Evolutionary conservation across 2,113 vertebrate genomes (phyloP).

Genomic region (Hydrolagus affinis): DNA sequence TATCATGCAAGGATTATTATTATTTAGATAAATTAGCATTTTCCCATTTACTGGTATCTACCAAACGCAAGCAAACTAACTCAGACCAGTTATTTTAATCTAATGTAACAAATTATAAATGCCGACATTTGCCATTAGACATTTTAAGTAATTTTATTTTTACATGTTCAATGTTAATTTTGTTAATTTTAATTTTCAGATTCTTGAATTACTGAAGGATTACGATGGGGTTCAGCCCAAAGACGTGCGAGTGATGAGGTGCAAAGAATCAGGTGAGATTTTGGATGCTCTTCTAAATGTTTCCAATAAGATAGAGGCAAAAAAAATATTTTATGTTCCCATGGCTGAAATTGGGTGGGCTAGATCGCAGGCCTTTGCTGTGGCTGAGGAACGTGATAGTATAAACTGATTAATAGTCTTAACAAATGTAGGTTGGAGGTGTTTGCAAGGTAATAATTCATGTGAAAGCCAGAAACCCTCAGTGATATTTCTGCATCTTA

Average conservation of each 20-base stretch:
- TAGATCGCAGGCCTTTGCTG: not conserved
- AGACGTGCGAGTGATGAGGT: conserved; percentile 23
- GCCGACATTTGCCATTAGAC: not conserved
- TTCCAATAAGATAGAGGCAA: not conserved
- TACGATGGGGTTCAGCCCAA: conserved; percentile 24
- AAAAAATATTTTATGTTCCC: not conserved
- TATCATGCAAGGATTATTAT: too few relatives aligned
- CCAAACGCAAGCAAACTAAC: not conserved
- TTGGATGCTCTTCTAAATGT: not conserved
- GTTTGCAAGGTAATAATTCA: not conserved
- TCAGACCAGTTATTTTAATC: not conserved
- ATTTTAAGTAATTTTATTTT: too few relatives aligned
- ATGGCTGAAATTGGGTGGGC: not conserved
- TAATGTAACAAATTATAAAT: not conserved
- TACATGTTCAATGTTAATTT: too few relatives aligned
- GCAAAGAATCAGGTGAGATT: conserved; percentile 31
- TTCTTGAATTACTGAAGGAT: conserved; percentile 25
- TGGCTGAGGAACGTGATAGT: not conserved
- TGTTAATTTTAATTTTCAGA: conserved; percentile 25
- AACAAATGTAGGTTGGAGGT: not conserved
- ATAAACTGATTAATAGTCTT: not conserved
- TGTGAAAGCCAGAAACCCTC: too few relatives aligned
- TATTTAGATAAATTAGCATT: too few relatives aligned
- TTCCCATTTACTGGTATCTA: too few relatives aligned
- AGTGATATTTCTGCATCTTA: too few relatives aligned